Evolutionary conservation across 1,140 invertebrate species (phyloP).

Genomic region (Tetranychus urticae): DNA sequence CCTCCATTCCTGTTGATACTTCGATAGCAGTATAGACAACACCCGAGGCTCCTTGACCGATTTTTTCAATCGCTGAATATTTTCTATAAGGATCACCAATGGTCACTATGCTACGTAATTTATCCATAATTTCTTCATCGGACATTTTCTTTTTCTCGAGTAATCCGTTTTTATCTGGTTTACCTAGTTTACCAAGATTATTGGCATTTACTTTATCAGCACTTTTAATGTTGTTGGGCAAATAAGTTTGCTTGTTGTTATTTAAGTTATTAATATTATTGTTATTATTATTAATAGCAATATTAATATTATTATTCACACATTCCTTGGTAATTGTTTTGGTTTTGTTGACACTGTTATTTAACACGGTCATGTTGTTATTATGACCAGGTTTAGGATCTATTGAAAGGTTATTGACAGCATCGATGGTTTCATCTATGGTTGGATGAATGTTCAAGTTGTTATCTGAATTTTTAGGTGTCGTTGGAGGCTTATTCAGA

Average conservation of each 20-base stretch:
- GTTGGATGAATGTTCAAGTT: too few relatives aligned
- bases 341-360: background rate
- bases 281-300: background rate
- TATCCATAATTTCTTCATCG: constrained; percentile 63
- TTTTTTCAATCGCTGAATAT: constrained; percentile 97
- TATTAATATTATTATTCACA: background rate
- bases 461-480: too few relatives aligned
- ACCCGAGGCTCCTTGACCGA: constrained; percentile 93
- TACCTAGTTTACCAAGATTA: background rate
- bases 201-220: background rate
- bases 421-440: too few relatives aligned
- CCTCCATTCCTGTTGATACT: constrained; percentile 85
- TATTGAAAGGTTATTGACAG: too few relatives aligned
- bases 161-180: background rate
- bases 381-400: too few relatives aligned
- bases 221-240: background rate
- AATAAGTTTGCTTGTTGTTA: background rate
- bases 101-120: constrained; percentile 27
- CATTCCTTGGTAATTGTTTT: constrained; percentile 3
- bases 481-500: too few relatives aligned
- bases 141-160: constrained; percentile 51
- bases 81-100: constrained; percentile 49
- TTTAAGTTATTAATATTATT: background rate
- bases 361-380: background rate
- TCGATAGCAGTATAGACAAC: constrained; percentile 95